Percentiles rank a stretch among this genome's conserved stretches.
These are phyloP conservation scores for Ariopsis seemanni DNA, from an alignment of 2,113 vertebrate species.

Conservation along the genomic window DNA sequence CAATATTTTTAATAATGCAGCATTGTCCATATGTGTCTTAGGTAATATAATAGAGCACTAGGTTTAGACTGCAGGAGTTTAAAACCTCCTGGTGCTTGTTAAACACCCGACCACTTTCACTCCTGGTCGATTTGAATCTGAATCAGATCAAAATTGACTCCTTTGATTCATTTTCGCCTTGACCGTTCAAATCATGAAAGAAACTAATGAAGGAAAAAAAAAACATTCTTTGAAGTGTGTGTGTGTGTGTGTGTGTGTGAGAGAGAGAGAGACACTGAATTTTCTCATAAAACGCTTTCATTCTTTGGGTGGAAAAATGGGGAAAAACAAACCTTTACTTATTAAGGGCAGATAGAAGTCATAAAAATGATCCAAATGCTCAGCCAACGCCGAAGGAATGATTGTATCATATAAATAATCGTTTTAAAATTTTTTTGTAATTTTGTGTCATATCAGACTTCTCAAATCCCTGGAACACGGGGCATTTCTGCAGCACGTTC, in stretches of 20 bases:
- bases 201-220: not conserved
- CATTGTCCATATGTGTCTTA: not conserved
- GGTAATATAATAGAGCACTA: not conserved
- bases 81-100: not conserved
- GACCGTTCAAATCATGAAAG: not conserved
- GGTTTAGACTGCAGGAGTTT: not conserved
- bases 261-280: not conserved
- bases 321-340: not conserved
- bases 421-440: not conserved
- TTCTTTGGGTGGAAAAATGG: not conserved
- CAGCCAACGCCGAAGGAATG: not conserved
- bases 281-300: not conserved
- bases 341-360: not conserved
- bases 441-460: not conserved
- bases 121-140: not conserved
- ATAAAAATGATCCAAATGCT: not conserved
- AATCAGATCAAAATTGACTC: not conserved
- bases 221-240: not conserved
- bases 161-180: not conserved
- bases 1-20: not conserved
- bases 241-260: too few relatives aligned
- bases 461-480: not conserved
- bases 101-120: not conserved
- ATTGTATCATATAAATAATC: not conserved
- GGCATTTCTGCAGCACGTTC: not conserved